Percentiles rank a stretch among this genome's conserved stretches.
Evolutionary conservation across 2,888 invertebrate species (phyloP).

Genomic region (Aspidiotus destructor): DNA sequence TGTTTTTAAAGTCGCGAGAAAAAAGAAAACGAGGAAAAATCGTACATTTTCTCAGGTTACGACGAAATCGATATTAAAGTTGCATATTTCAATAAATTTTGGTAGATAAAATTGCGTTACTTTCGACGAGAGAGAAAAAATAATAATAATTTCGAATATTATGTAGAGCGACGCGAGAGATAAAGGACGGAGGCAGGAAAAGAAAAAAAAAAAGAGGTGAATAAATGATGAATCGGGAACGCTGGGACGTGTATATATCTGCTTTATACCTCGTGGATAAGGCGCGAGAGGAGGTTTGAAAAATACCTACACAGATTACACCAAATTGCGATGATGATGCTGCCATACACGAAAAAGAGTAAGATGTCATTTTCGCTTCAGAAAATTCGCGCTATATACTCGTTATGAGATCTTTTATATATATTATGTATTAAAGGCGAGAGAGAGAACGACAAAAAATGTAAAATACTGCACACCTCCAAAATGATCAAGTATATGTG

Average conservation of each 20-base stretch:
- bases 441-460: too few species aligned
- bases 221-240: not conserved
- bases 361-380: too few species aligned
- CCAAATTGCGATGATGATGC: too few species aligned
- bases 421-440: too few species aligned
- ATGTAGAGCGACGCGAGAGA: not conserved
- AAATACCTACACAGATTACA: too few species aligned
- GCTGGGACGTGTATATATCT: not conserved
- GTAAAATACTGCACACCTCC: too few species aligned
- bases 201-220: not conserved
- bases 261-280: too few species aligned
- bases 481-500: too few species aligned
- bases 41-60: not conserved
- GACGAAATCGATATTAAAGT: conserved; percentile 7
- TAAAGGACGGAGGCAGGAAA: not conserved
- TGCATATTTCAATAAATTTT: conserved; percentile 27
- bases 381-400: too few species aligned
- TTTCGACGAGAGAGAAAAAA: conserved; percentile 2
- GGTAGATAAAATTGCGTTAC: not conserved
- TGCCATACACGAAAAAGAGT: too few species aligned
- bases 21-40: not conserved
- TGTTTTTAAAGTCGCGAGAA: not conserved
- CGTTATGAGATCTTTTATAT: too few species aligned
- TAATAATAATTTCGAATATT: not conserved
- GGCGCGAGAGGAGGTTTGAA: too few species aligned